Base-by-base conservation (phyloP, 92 coral and sea anemone genomes). In the Epizoanthus scotinus region DNA sequence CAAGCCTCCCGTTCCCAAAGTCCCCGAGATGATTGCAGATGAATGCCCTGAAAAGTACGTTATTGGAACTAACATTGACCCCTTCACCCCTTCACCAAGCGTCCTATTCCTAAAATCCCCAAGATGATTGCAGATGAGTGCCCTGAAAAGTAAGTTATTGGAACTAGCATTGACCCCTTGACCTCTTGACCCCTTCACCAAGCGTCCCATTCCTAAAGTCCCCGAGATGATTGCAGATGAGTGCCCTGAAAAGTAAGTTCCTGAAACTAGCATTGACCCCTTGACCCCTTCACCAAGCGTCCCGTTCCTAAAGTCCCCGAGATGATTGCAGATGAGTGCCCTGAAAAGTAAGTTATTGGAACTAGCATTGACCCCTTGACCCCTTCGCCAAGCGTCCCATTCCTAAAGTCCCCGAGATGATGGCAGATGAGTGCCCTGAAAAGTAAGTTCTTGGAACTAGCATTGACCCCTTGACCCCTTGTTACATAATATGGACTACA, bases 221-320 rank as follows among this genome's bases (percentile, higher is more conserved):
- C 99, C 99, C 26, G 89, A 89, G 50, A 93, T 95, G 94, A 87
- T 81, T 71, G 94, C 98, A 10, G 99, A 95, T 19, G 99, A 95
- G 68, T 86, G 94, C 36, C 99, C 99, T 13, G 99, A 93, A 84
- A 95, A 86, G 98, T 95, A 83, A 77, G 87, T 75, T 50, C 21
- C 0, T 52, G 6, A 44, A 3, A 6, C 20, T 3, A 18, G 6
- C 44, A 0, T 17, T 21, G n/a, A n/a, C n/a, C n/a, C n/a, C n/a
- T n/a, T n/a, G 98, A 95, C 53, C 79, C 85, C 8, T 82, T 87
- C 61, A 60, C 84, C 8, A 83, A 88, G 78, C 93, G 93, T 3
- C 85, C 98, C 12, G 77, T 95, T 67, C 99, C 99, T 6, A 88
- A 85, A 65, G 92, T 95, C 24, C 99, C 99, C 26, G 89, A 89